Conservation (phyloP, 2,113 vertebrate genomes). For the Melospiza georgiana region DNA sequence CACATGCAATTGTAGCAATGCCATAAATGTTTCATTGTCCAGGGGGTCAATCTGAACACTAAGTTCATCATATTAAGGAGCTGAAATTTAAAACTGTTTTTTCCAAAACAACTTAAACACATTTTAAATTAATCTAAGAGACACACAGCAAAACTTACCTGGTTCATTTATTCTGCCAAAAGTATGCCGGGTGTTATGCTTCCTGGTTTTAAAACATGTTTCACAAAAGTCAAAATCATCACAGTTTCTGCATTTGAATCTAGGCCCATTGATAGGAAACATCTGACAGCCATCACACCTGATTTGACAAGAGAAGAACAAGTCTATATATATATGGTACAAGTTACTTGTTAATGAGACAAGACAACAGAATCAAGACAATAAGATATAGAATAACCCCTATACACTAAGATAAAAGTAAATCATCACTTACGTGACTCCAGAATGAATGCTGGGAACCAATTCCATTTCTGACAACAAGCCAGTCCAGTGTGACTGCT, state of each 20-base stretch:
- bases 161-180: slow-evolving; percentile 98
- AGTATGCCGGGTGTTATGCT: slow-evolving; percentile 91
- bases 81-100: neutral
- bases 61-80: neutral
- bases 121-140: neutral
- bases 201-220: slow-evolving; percentile 94
- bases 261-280: slow-evolving; percentile 95
- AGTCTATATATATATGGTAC: neutral
- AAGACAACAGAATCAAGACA: neutral
- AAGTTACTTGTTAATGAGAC: neutral
- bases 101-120: neutral
- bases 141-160: slow-evolving; percentile 68
- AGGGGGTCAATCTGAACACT: neutral
- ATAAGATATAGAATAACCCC: neutral
- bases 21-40: neutral
- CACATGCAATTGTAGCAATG: neutral
- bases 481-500: slow-evolving; percentile 98
- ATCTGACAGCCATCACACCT: slow-evolving; percentile 99
- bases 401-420: neutral
- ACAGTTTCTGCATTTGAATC: slow-evolving; percentile 96
- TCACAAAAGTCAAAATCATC: slow-evolving; percentile 99
- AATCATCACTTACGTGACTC: slow-evolving; percentile 85
- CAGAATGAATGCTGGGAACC: slow-evolving; percentile 94
- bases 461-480: slow-evolving; percentile 96
- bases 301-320: neutral